These are phyloP conservation scores for Leucosticte australis DNA, from an alignment of 2,113 vertebrate species.

Conservation along the genomic window DNA sequence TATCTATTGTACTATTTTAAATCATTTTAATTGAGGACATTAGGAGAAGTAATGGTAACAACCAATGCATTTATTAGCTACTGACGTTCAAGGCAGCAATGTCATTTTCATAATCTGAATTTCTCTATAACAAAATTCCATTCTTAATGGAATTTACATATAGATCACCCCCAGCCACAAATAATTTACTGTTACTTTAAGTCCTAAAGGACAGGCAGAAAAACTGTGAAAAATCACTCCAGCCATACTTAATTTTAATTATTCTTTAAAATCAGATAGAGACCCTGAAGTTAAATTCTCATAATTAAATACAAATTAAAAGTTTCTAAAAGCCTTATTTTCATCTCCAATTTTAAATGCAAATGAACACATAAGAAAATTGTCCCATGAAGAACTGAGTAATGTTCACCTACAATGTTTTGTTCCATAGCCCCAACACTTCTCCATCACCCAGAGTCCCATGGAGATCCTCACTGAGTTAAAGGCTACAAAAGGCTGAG, in stretches of 20 bases:
- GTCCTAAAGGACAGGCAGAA: constrained; percentile 83
- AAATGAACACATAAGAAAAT: constrained; percentile 67
- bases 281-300: constrained; percentile 84
- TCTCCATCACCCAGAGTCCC: not conserved
- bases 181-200: constrained; percentile 87
- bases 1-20: constrained; percentile 92
- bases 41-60: constrained; percentile 88
- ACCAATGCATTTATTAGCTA: constrained; percentile 79
- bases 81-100: constrained; percentile 71
- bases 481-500: not conserved
- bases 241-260: constrained; percentile 95
- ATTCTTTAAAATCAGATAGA: constrained; percentile 90
- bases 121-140: constrained; percentile 79
- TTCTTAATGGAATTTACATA: constrained; percentile 90
- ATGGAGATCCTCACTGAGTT: not conserved
- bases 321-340: constrained; percentile 81
- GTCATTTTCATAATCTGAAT: constrained; percentile 85
- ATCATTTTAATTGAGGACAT: constrained; percentile 88
- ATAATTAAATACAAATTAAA: constrained; percentile 88
- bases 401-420: not conserved
- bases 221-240: constrained; percentile 82
- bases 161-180: constrained; percentile 84
- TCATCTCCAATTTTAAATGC: constrained; percentile 78
- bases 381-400: constrained; percentile 15
- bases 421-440: not conserved